A percentile compares a stretch with the other conserved stretches of the same genome.
Evolutionary conservation across 1,140 invertebrate genomes (phyloP).

Genomic region (Drosophila kohkoa): DNA sequence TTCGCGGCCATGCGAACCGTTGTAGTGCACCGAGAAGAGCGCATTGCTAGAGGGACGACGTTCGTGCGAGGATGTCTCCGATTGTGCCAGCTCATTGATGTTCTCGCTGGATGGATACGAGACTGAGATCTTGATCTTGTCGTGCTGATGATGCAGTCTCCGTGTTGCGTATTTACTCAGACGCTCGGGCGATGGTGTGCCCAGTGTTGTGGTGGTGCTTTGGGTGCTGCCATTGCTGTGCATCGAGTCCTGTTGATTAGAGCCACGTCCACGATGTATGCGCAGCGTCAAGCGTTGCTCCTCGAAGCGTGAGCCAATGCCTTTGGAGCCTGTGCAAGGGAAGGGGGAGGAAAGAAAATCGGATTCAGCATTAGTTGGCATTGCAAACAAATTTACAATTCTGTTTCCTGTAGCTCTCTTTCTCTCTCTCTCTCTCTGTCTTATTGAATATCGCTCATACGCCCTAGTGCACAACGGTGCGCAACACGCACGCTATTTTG

Average conservation of each 20-base stretch:
- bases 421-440: neutral
- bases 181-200: constrained; percentile 78
- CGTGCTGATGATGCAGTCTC: constrained; percentile 86
- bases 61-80: constrained; percentile 33
- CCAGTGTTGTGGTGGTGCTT: constrained; percentile 79
- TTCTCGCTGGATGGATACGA: constrained; percentile 93
- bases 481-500: constrained; percentile 29
- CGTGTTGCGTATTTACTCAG: constrained; percentile 77
- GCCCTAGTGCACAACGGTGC: constrained; percentile 39
- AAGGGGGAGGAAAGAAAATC: constrained; percentile 9
- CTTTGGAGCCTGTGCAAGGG: constrained; percentile 76
- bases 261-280: constrained; percentile 92
- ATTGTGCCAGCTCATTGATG: constrained; percentile 85
- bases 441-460: constrained; percentile 65
- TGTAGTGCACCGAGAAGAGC: constrained; percentile 77
- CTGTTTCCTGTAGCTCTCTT: neutral
- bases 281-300: constrained; percentile 95
- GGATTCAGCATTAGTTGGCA: constrained; percentile 41
- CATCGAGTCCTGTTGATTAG: constrained; percentile 79
- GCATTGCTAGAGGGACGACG: constrained; percentile 66
- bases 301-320: constrained; percentile 89
- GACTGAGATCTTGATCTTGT: constrained; percentile 93
- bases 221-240: constrained; percentile 83
- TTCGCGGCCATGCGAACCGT: constrained; percentile 68
- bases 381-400: neutral